These are phyloP conservation scores for Graptemys geographica DNA, from an alignment of 2,797 vertebrate species.

Conservation along the genomic window DNA sequence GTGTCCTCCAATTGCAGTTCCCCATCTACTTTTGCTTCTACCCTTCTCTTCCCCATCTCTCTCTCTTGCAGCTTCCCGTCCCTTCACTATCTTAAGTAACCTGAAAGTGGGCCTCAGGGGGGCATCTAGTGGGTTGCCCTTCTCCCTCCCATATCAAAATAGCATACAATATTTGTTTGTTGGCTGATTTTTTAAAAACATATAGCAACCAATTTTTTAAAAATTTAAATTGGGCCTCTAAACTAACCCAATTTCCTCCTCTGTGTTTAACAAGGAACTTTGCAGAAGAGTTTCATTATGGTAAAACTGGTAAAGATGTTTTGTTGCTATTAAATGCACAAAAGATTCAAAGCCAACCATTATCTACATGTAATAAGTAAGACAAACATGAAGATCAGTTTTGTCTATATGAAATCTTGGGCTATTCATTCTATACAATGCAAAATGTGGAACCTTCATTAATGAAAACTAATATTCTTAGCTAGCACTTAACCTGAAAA, in stretches of 20 bases:
- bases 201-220: neutral
- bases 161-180: neutral
- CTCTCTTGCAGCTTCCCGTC: neutral
- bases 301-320: neutral
- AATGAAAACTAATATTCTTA: neutral
- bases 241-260: neutral
- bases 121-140: neutral
- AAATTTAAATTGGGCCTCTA: neutral
- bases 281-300: neutral
- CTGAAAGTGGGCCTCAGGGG: neutral
- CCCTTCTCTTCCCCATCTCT: neutral
- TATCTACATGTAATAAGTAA: neutral
- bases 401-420: neutral
- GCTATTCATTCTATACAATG: neutral
- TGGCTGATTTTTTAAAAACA: neutral
- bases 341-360: neutral
- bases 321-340: neutral
- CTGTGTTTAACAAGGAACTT: neutral
- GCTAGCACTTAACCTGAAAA: neutral
- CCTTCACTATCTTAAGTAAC: neutral
- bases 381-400: neutral
- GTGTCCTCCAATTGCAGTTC: neutral
- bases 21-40: neutral
- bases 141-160: fast-evolving
- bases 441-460: neutral